Percentiles rank a stretch among this genome's conserved stretches.
Evolutionary conservation across 2,888 invertebrate genomes (phyloP).

Genomic region (Lacanobia oleracea): DNA sequence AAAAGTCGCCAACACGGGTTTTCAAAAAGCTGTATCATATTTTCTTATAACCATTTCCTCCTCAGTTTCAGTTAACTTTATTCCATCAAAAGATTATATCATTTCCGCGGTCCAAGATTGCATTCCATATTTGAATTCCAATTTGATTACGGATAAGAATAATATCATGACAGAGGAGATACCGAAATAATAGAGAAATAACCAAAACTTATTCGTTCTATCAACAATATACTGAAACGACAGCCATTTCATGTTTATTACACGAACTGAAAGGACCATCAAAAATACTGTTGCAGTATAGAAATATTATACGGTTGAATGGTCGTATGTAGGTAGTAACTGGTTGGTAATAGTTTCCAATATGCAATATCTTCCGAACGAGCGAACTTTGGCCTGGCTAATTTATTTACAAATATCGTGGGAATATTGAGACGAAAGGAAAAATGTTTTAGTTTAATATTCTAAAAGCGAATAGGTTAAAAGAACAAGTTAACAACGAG

Average conservation of each 20-base stretch:
- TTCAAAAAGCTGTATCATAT: conserved; percentile 7
- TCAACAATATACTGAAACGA: conserved; percentile 51
- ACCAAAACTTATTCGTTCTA: conserved; percentile 36
- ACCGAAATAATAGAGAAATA: conserved; percentile 24
- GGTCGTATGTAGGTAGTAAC: conserved; percentile 70
- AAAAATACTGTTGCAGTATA: conserved; percentile 66
- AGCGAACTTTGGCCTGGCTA: conserved; percentile 70
- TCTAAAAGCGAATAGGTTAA: conserved; percentile 3
- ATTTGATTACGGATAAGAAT: conserved; percentile 47
- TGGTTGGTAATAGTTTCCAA: conserved; percentile 79
- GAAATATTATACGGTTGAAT: conserved; percentile 74
- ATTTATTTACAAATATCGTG: conserved; percentile 75
- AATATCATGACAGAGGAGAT: conserved; percentile 22
- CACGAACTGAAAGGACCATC: conserved; percentile 50
- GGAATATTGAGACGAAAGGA: conserved; percentile 50
- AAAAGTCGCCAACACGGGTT: neutral
- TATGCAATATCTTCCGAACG: conserved; percentile 83
- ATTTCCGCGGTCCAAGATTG: conserved; percentile 15
- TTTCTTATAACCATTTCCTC: neutral
- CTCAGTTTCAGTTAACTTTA: conserved; percentile 4
- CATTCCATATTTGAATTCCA: conserved; percentile 35
- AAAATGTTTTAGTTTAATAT: conserved; percentile 41
- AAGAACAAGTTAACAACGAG: neutral
- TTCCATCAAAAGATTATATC: conserved; percentile 26
- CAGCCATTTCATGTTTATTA: conserved; percentile 60